These are phyloP conservation scores for Ibycter americanus DNA, from an alignment of 2,797 vertebrate species.

Conservation along the genomic window DNA sequence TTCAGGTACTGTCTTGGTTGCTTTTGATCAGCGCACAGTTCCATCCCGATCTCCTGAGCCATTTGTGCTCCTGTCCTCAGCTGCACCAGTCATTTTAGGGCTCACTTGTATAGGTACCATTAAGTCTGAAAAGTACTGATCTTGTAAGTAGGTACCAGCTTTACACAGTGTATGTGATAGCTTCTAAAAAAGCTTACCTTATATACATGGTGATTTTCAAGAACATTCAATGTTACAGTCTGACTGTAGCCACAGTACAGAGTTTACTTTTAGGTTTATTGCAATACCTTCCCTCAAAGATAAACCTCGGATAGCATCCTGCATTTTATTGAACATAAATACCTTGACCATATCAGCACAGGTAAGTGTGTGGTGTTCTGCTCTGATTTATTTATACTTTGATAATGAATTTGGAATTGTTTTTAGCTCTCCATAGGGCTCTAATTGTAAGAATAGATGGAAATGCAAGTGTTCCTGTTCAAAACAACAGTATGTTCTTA, in stretches of 20 bases:
- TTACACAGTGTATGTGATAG: background rate
- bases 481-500: background rate
- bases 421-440: background rate
- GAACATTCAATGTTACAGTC: background rate
- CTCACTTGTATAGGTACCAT: background rate
- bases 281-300: background rate
- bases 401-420: background rate
- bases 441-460: background rate
- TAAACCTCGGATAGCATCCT: background rate
- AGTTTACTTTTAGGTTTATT: background rate
- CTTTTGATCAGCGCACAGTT: background rate
- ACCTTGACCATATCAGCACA: background rate
- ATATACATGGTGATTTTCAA: background rate
- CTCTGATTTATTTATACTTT: background rate
- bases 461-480: conserved; percentile 3
- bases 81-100: rapidly evolving
- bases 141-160: background rate
- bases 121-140: background rate
- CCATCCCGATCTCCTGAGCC: background rate
- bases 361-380: background rate
- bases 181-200: background rate
- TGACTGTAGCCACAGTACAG: background rate
- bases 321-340: background rate
- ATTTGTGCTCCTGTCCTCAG: background rate
- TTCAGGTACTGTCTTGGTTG: background rate